phyloP scores from a whole-genome alignment of 2,888 invertebrate species.

The Unio pictorum region DNA sequence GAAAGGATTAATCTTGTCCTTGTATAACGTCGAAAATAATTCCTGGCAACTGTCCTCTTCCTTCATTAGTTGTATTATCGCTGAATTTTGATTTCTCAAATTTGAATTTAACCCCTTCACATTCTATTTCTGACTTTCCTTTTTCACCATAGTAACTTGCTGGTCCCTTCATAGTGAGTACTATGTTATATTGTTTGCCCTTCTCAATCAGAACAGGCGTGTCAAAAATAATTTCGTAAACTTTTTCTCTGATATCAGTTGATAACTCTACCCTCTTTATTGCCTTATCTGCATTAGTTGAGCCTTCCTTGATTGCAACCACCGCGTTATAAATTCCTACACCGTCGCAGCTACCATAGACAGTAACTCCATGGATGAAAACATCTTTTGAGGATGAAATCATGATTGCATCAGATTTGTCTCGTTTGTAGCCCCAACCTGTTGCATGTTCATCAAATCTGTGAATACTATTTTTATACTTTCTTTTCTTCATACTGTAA shows the following conservation, averaged over 20 bases:
- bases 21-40: conserved; percentile 2
- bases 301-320: no score
- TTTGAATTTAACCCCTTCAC: conserved; percentile 12
- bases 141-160: conserved; percentile 20
- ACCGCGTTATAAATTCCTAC: conserved; percentile 10
- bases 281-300: no score
- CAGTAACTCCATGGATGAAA: conserved; percentile 15
- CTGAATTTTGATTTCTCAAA: conserved; percentile 15
- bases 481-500: conserved; percentile 19
- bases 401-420: conserved; percentile 22
- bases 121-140: conserved; percentile 6
- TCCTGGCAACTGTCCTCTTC: conserved; percentile 25
- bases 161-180: conserved; percentile 16
- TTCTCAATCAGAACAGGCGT: conserved; percentile 7
- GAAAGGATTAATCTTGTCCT: no score
- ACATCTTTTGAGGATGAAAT: conserved; percentile 19
- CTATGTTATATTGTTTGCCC: conserved; percentile 12
- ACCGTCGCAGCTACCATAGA: conserved; percentile 21
- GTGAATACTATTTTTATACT: conserved; percentile 8
- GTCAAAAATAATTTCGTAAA: conserved; percentile 22
- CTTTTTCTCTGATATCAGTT: conserved; percentile 20
- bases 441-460: conserved; percentile 15
- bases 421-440: conserved; percentile 28
- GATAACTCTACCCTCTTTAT: no score
- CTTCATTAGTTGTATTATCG: conserved; percentile 19